Conservation (phyloP, 2,888 invertebrate species). For the Meiosimyza platycephala region DNA sequence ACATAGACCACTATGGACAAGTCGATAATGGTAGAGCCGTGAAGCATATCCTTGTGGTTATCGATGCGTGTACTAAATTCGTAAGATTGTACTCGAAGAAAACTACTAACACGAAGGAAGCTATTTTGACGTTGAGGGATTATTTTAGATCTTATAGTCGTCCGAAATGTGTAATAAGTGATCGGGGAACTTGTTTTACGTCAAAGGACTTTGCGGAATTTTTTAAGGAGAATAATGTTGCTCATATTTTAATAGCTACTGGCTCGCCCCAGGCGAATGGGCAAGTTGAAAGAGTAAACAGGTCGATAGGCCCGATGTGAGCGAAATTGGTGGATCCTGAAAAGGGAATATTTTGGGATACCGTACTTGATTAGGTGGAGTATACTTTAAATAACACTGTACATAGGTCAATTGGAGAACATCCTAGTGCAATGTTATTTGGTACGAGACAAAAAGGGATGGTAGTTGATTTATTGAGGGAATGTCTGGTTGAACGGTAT, state of each 20-base stretch:
- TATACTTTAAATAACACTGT: no score
- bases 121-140: conserved; percentile 34
- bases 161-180: conserved; percentile 42
- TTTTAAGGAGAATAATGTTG: conserved; percentile 36
- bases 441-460: conserved; percentile 28
- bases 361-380: conserved; percentile 10
- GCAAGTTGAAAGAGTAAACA: background rate
- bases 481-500: conserved; percentile 24
- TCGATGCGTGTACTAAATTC: conserved; percentile 41
- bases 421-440: conserved; percentile 14
- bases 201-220: conserved; percentile 44
- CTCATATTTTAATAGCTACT: conserved; percentile 41
- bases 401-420: conserved; percentile 32
- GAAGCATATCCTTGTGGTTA: conserved; percentile 31
- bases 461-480: conserved; percentile 36
- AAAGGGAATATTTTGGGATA: conserved; percentile 34
- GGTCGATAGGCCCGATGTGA: conserved; percentile 44
- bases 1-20: conserved; percentile 38
- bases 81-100: conserved; percentile 32
- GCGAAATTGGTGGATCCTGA: conserved; percentile 38
- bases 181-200: conserved; percentile 46
- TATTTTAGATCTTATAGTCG: no score
- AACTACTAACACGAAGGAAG: conserved; percentile 34
- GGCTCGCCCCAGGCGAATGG: conserved; percentile 47
- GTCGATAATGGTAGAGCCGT: conserved; percentile 8